A percentile compares a stretch with the other conserved stretches of the same genome.
phyloP scores from a whole-genome alignment of 1,140 invertebrate genomes.

The Aphaenogaster rudis region DNA sequence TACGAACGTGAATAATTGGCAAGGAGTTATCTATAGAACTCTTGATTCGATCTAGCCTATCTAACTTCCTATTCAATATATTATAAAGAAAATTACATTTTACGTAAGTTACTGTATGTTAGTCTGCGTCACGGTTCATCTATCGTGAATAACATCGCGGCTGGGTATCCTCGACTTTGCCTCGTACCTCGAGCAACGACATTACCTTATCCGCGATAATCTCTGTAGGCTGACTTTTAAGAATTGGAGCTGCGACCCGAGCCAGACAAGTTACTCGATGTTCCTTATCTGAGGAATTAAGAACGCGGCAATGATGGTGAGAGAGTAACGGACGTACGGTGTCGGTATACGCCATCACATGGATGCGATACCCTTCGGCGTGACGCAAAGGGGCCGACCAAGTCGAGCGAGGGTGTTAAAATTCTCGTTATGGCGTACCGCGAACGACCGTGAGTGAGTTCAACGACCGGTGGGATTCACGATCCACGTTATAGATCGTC shows the following conservation, averaged over 20 bases:
- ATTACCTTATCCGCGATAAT: constrained; percentile 68
- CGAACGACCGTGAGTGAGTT: constrained; percentile 71
- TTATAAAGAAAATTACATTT: neutral
- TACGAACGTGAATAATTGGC: constrained; percentile 9
- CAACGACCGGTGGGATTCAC: constrained; percentile 74
- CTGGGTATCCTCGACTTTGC: constrained; percentile 53
- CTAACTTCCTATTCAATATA: constrained; percentile 10
- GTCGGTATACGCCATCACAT: constrained; percentile 35
- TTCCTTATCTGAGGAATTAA: constrained; percentile 74
- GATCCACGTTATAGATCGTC: constrained; percentile 71
- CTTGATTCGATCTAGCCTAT: neutral
- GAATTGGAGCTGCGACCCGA: constrained; percentile 48
- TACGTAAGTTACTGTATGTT: neutral
- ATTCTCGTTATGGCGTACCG: constrained; percentile 70
- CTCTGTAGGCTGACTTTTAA: constrained; percentile 69
- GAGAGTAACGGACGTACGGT: constrained; percentile 16
- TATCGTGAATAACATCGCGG: constrained; percentile 70
- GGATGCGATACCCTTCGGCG: constrained; percentile 73
- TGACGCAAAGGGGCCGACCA: constrained; percentile 69
- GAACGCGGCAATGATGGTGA: constrained; percentile 64
- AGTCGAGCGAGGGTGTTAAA: constrained; percentile 75
- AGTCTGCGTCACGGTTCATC: constrained; percentile 55
- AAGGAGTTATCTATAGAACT: neutral
- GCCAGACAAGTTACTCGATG: constrained; percentile 65
- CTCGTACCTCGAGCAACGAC: constrained; percentile 61